Base-by-base conservation (phyloP, 1,140 invertebrate genomes). In the Cotesia vestalis region DNA sequence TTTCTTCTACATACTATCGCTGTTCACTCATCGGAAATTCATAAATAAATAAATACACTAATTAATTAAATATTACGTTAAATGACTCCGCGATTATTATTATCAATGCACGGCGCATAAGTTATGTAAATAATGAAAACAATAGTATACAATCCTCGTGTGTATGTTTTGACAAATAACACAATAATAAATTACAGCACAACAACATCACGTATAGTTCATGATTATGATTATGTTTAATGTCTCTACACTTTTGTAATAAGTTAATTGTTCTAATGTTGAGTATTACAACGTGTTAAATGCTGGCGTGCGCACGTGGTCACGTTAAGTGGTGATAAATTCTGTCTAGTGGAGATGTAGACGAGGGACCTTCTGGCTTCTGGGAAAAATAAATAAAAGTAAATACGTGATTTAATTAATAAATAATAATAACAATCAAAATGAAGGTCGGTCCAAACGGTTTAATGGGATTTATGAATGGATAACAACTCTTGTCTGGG, bases 401-500 rank as follows among this genome's bases (percentile, higher is more conserved):
- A 27, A 27, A 27, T 27, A 27, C 27, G 27, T 27, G 27, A 27
- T 27, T 27, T 27, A 27, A 17, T 55, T 35, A 67, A 55, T 5
- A 67, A 53, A 67, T 27, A 67, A 40, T 8, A 40, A 40, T 20
- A 62, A 62, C 2, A 62, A 62, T 20, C 36, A 40, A 40, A 40
- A 40, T 27, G 40, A 51, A 40, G 40, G 66, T 12, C 8, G 11
- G 12, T 38, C 20, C 46, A 51, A 77, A 77, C 76, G 75, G 78
- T 79, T 80, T 81, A 82, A 82, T 78, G 75, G 79, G 76, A 79
- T 80, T 80, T 81, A 80, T 82, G 81, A 82, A 82, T 82, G 81
- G 77, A 77, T 78, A 81, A 81, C 79, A 69, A 78, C 72, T 77
- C 71, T 73, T 68, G 75, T 38, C 64, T 62, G 66, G 68, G 70